Conservation (phyloP, 2,797 vertebrate species). For the Gymnoscopelus braueri region DNA sequence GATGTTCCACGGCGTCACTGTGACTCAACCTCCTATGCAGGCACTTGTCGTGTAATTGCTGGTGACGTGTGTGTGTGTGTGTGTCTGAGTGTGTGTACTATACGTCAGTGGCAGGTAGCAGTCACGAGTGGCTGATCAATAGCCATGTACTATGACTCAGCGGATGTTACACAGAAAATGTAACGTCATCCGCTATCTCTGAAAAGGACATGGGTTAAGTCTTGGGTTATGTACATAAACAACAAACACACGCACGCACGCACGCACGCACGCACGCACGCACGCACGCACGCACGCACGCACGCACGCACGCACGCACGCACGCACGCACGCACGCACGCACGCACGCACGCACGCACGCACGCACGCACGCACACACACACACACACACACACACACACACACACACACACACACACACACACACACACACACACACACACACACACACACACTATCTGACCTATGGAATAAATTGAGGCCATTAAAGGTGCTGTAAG, state of each 20-base stretch:
- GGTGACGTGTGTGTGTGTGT: constrained; percentile 16
- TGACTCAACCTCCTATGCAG: constrained; percentile 60
- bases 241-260: neutral
- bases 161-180: constrained; percentile 24
- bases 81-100: neutral
- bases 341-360: too few species aligned
- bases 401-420: neutral
- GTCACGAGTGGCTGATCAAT: constrained; percentile 47
- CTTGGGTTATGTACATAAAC: neutral
- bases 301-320: constrained; percentile 11
- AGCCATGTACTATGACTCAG: constrained; percentile 62
- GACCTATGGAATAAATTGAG: constrained; percentile 22
- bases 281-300: neutral
- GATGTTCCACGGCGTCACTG: constrained; percentile 30
- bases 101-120: constrained; percentile 64
- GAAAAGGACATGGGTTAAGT: constrained; percentile 44
- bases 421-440: constrained; percentile 8
- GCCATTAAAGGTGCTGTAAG: constrained; percentile 27
- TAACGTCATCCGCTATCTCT: constrained; percentile 32
- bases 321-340: neutral
- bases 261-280: neutral
- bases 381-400: constrained; percentile 8
- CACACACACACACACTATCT: constrained; percentile 4
- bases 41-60: constrained; percentile 33
- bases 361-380: too few species aligned